These are phyloP conservation scores for Apamea monoglypha DNA, from an alignment of 2,888 invertebrate genomes.

Conservation along the genomic window DNA sequence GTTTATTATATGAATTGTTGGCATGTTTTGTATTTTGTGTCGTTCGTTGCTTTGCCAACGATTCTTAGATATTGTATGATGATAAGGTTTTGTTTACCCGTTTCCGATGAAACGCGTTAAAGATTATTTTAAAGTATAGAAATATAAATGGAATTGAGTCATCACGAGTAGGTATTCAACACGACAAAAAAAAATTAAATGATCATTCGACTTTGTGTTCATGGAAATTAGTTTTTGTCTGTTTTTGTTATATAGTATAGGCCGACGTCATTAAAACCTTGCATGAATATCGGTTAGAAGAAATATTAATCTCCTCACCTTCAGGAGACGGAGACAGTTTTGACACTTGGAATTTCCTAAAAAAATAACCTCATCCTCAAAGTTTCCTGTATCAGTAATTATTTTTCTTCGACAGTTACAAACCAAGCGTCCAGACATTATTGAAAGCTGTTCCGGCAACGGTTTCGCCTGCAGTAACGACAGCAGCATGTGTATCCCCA, in stretches of 20 bases:
- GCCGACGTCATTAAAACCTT: neutral
- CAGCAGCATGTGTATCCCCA: slow-evolving; percentile 92
- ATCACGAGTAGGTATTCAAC: neutral
- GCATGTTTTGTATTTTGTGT: neutral
- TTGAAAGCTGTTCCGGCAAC: slow-evolving; percentile 75
- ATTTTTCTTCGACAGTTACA: slow-evolving; percentile 61
- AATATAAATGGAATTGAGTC: neutral
- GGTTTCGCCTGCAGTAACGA: slow-evolving; percentile 82
- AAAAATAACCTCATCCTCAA: neutral
- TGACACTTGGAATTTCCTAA: neutral
- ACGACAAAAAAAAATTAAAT: neutral
- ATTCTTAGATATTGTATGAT: neutral
- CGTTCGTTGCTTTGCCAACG: slow-evolving; percentile 7
- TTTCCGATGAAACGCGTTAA: neutral
- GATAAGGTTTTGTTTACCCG: slow-evolving; percentile 3
- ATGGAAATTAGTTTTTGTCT: neutral
- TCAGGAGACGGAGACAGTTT: neutral
- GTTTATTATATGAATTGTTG: slow-evolving; percentile 16
- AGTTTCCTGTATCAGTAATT: neutral
- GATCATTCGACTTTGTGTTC: neutral
- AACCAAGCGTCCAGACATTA: slow-evolving; percentile 74
- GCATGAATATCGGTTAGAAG: neutral
- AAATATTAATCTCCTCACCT: neutral
- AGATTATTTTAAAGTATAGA: slow-evolving; percentile 1
- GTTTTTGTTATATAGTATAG: neutral